Percentiles rank a stretch among this genome's conserved stretches.
Evolutionary conservation across 2,797 vertebrate species (phyloP).

Genomic region (Naso thynnoides): DNA sequence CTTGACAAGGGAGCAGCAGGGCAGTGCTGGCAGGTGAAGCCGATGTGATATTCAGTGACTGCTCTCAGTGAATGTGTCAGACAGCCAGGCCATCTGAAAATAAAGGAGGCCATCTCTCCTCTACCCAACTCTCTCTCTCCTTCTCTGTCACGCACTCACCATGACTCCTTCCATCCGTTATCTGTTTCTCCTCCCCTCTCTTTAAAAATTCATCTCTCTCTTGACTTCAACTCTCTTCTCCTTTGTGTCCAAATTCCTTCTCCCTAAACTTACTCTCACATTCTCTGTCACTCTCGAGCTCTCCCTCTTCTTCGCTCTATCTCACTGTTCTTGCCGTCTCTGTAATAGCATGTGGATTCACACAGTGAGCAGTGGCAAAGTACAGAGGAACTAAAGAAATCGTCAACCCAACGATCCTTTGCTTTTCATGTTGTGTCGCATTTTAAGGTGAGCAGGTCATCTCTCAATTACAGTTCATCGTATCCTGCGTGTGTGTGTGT

Average conservation of each 20-base stretch:
- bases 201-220: slow-evolving; percentile 21
- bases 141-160: slow-evolving; percentile 5
- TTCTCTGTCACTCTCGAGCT: no score
- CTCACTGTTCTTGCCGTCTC: slow-evolving; percentile 15
- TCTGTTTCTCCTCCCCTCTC: slow-evolving; percentile 20
- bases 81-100: slow-evolving; percentile 60
- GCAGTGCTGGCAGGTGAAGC: slow-evolving; percentile 74
- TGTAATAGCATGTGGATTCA: slow-evolving; percentile 56
- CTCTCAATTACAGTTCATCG: slow-evolving; percentile 52
- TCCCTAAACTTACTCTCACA: slow-evolving; percentile 18
- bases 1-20: slow-evolving; percentile 74
- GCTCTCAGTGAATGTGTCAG: slow-evolving; percentile 70
- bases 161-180: slow-evolving; percentile 25
- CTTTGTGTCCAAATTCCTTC: slow-evolving; percentile 24
- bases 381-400: slow-evolving; percentile 52
- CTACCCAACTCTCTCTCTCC: slow-evolving; percentile 45
- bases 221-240: neutral
- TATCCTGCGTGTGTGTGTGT: slow-evolving; percentile 16
- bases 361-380: slow-evolving; percentile 33
- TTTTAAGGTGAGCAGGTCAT: slow-evolving; percentile 64
- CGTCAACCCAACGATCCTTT: slow-evolving; percentile 39
- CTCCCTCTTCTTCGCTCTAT: no score
- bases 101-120: slow-evolving; percentile 55
- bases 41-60: slow-evolving; percentile 71
- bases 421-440: slow-evolving; percentile 58